Conservation (phyloP, 1,140 invertebrate species). For the Saxidomus purpurata region DNA sequence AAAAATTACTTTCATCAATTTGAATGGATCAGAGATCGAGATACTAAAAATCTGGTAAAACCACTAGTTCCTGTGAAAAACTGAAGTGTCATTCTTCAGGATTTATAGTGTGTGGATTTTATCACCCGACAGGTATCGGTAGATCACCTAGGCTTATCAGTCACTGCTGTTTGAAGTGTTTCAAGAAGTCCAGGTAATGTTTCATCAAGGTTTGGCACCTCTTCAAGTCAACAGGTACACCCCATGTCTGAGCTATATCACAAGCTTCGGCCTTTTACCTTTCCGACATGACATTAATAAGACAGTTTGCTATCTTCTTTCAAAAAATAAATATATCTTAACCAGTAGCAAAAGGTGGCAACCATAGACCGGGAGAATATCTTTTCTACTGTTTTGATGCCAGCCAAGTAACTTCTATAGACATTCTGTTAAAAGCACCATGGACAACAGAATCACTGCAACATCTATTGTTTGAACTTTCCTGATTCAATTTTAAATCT, state of each 20-base stretch:
- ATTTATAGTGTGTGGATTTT: conserved; percentile 35
- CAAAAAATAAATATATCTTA: neutral
- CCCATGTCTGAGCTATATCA: neutral
- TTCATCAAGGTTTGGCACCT: conserved; percentile 33
- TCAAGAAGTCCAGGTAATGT: conserved; percentile 33
- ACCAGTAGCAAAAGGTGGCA: no score
- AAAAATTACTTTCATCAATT: no score
- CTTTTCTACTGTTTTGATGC: no score
- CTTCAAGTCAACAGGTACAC: conserved; percentile 46
- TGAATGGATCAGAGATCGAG: no score
- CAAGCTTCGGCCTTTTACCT: neutral
- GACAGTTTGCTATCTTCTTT: conserved; percentile 14
- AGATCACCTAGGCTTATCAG: conserved; percentile 44
- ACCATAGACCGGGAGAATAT: no score
- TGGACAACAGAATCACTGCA: no score
- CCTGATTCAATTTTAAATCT: no score
- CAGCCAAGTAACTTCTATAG: no score
- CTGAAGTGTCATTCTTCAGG: conserved; percentile 4
- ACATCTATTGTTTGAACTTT: no score
- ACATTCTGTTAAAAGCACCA: no score
- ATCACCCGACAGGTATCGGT: conserved; percentile 10
- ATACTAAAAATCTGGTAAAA: no score
- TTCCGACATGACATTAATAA: conserved; percentile 10
- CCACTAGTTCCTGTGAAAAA: neutral
- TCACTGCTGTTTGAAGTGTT: conserved; percentile 30